These are phyloP conservation scores for Penaeus japonicus DNA, from an alignment of 1,140 invertebrate genomes.

Conservation along the genomic window DNA sequence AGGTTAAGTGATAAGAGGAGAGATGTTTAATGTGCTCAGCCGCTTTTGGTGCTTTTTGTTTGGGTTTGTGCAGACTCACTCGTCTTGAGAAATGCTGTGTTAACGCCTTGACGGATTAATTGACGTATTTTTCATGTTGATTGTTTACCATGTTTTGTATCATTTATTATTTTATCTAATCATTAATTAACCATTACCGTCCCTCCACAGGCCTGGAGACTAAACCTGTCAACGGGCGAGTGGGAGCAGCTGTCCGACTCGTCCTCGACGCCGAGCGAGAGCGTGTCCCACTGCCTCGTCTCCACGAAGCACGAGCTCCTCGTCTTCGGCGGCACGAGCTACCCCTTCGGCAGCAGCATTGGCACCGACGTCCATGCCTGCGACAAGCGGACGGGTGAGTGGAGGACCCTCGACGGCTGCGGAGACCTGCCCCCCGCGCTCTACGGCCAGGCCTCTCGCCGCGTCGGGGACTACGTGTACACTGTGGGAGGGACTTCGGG, in stretches of 20 bases:
- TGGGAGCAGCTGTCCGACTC: constrained; percentile 26
- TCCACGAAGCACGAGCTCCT: not conserved
- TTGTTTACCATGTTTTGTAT: no score
- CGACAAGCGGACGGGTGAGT: constrained; percentile 18
- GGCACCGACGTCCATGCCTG: constrained; percentile 4
- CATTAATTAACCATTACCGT: no score
- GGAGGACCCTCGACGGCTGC: not conserved
- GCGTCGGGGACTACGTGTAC: constrained; percentile 13
- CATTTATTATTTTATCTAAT: not conserved
- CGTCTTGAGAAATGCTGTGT: no score
- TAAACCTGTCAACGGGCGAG: constrained; percentile 21
- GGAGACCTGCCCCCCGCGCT: not conserved
- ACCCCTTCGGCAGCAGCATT: constrained; percentile 22
- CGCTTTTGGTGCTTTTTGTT: no score
- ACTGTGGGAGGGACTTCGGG: constrained; percentile 30
- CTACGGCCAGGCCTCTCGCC: constrained; percentile 24
- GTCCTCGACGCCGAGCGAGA: not conserved
- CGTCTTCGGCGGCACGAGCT: constrained; percentile 18
- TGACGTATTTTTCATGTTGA: no score
- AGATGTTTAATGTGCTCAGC: no score
- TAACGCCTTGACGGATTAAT: no score
- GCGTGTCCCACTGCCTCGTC: constrained; percentile 19
- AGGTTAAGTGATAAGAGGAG: no score
- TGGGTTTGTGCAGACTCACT: no score
- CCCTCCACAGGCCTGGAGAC: constrained; percentile 7